phyloP scores from a whole-genome alignment of 2,888 invertebrate genomes.

The Syritta pipiens region DNA sequence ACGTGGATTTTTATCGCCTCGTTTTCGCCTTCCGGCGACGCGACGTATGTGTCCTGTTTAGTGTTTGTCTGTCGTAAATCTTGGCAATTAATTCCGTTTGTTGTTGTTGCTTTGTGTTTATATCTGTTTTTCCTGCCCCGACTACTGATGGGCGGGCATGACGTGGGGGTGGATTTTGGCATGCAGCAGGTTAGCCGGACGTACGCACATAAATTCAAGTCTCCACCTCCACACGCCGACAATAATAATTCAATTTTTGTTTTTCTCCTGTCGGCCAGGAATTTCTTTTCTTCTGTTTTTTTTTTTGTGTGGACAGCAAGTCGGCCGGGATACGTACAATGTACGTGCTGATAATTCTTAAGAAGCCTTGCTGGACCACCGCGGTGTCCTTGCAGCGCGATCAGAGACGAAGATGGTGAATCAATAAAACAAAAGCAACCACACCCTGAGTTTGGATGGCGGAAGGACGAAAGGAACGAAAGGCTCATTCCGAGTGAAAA shows the following conservation, averaged over 20 bases:
- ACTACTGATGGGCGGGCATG: neutral
- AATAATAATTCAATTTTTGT: constrained; percentile 66
- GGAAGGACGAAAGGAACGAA: neutral
- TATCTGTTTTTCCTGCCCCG: neutral
- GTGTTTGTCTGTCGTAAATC: constrained; percentile 63
- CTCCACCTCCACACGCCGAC: constrained; percentile 10
- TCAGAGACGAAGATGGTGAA: constrained; percentile 43
- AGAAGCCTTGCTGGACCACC: neutral
- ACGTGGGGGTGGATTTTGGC: constrained; percentile 34
- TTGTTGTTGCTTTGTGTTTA: constrained; percentile 44
- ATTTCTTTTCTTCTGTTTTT: no score
- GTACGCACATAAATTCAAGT: constrained; percentile 61
- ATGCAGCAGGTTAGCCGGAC: constrained; percentile 47
- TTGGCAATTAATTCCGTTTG: constrained; percentile 65
- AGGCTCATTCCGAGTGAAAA: constrained; percentile 50
- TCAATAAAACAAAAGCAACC: constrained; percentile 57
- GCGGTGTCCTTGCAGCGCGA: constrained; percentile 3
- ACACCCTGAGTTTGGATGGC: neutral
- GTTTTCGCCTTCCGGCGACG: constrained; percentile 48
- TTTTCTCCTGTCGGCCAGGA: constrained; percentile 39
- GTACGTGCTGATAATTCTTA: constrained; percentile 55
- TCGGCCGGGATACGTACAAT: constrained; percentile 27
- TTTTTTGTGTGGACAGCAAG: constrained; percentile 25
- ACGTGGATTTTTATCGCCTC: constrained; percentile 65
- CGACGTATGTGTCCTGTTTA: constrained; percentile 59